Conservation (phyloP, 2,113 vertebrate species). For the Ptyas mucosa region DNA sequence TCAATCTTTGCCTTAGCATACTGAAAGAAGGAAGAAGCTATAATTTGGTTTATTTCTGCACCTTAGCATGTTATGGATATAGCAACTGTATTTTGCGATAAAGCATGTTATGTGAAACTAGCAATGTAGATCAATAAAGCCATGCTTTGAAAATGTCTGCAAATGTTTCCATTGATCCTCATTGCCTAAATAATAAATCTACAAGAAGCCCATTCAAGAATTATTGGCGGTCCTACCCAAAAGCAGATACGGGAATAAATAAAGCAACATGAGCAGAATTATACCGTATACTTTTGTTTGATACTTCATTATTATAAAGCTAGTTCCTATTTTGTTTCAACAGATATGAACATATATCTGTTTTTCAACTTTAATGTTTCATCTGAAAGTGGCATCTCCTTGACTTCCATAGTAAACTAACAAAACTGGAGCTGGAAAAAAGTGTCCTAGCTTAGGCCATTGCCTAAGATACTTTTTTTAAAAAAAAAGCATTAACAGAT, state of each 20-base stretch:
- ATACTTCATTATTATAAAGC: background rate
- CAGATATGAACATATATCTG: background rate
- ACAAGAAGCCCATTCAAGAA: background rate
- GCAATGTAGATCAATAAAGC: background rate
- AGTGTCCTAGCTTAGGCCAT: background rate
- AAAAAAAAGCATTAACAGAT: background rate
- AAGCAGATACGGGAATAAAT: background rate
- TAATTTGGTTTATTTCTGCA: background rate
- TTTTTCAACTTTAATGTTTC: background rate
- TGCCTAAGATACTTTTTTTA: background rate
- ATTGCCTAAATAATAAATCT: background rate
- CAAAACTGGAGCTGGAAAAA: background rate
- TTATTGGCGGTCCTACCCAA: background rate
- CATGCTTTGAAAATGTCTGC: background rate
- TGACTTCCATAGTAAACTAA: background rate
- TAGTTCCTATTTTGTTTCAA: background rate
- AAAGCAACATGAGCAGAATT: background rate
- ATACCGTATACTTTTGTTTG: background rate
- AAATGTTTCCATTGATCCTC: background rate
- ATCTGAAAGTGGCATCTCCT: background rate
- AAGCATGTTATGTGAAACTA: background rate
- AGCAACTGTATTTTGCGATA: background rate
- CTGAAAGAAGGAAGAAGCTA: background rate
- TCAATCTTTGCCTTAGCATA: background rate
- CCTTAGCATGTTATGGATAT: background rate